A percentile compares a stretch with the other conserved stretches of the same genome.
Evolutionary conservation across 2,113 vertebrate genomes (phyloP).

Genomic region (Lanius collurio): DNA sequence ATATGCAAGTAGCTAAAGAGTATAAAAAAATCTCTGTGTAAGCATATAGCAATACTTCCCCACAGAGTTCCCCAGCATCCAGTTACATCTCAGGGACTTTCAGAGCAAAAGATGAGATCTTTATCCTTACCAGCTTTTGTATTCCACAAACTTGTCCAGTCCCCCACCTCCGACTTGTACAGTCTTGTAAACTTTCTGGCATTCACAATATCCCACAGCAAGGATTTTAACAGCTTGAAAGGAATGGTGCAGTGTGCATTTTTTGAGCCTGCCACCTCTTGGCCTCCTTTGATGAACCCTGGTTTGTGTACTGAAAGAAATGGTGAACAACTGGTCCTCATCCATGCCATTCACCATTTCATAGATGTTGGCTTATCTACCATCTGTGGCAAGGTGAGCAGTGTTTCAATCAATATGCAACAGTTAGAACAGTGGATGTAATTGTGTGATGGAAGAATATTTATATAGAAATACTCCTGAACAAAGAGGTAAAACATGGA

Average conservation of each 20-base stretch:
- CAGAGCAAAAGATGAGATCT: background rate
- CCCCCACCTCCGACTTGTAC: background rate
- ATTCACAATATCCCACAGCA: background rate
- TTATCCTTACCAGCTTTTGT: background rate
- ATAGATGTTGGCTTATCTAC: background rate
- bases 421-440: background rate
- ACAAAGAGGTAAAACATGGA: background rate
- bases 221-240: background rate
- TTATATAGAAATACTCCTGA: background rate
- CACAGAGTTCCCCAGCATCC: background rate
- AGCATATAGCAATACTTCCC: background rate
- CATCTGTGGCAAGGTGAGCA: background rate
- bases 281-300: background rate
- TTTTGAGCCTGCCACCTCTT: background rate
- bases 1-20: background rate
- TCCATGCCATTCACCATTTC: background rate
- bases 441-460: background rate
- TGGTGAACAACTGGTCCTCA: background rate
- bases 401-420: background rate
- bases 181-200: background rate
- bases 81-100: background rate
- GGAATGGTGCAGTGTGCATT: background rate
- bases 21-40: background rate
- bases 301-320: background rate
- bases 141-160: background rate